Conservation (phyloP, 2,797 vertebrate species). For the Hippopotamyrus pictus region DNA sequence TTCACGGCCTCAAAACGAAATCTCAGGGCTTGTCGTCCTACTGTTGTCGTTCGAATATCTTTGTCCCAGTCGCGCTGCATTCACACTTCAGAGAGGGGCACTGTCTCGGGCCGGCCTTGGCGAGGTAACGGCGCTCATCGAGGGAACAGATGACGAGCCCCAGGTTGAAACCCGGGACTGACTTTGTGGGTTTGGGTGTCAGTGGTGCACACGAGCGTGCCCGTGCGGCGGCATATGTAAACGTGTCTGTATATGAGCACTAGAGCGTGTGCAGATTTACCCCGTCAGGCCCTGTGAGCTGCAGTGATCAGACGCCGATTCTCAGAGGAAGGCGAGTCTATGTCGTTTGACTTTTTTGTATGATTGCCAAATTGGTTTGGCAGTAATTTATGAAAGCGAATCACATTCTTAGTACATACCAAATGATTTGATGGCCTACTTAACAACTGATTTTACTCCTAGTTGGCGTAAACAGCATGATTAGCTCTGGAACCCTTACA, state of each 20-base stretch:
- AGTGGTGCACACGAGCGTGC: not conserved
- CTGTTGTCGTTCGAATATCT: slow-evolving; percentile 33
- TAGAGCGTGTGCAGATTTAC: not conserved
- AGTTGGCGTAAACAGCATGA: not conserved
- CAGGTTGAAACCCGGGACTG: not conserved
- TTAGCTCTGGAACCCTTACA: not conserved
- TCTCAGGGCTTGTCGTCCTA: slow-evolving; percentile 52
- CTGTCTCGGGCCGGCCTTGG: not conserved
- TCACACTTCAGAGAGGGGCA: slow-evolving; percentile 26
- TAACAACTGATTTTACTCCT: not conserved
- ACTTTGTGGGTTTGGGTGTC: not conserved
- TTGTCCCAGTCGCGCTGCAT: slow-evolving; percentile 36
- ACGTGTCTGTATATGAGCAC: not conserved
- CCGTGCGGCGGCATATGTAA: not conserved
- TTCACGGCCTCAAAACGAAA: slow-evolving; percentile 34
- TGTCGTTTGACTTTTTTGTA: not conserved
- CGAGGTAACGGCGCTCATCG: not conserved
- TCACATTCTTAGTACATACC: not conserved
- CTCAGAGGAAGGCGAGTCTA: not conserved
- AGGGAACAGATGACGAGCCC: not conserved
- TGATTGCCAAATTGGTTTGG: not conserved
- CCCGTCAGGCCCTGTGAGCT: not conserved
- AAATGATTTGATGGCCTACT: not conserved
- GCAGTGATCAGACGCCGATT: not conserved
- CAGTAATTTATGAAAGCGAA: not conserved